Evolutionary conservation across 2,888 invertebrate species (phyloP), one percentile per base, ranked within the genome.

Genomic region (Cosmia trapezina): DNA sequence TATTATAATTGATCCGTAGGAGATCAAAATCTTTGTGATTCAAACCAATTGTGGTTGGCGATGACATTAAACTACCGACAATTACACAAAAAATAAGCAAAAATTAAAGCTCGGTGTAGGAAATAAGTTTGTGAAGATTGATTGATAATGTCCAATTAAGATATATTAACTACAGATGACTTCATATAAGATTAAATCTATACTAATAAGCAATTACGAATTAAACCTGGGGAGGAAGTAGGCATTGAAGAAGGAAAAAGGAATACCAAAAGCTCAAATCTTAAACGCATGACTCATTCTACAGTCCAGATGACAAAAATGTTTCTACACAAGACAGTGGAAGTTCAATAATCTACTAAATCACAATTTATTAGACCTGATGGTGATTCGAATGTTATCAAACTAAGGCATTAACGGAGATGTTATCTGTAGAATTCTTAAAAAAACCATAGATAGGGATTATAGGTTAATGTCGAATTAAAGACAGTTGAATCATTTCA

Each of bases 261-360:
- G 14, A 54, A 49, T 28, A 53, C 6, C 4, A 54, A 49, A 57
- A 59, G 14, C 9, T 53, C 0, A 43, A 47, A 53, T 45, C 17
- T 12, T 17, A 54, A 56, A 51, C 8, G 22, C 53, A 22, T 70
- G 75, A 81, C 56, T 81, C 74, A 75, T 49, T 11, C 19, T 12
- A 11, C 11, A n/a, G n/a, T n/a, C n/a, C n/a, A 51, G 22, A 51
- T 43, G 33, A 49, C 17, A 47, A 71, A 76, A 57, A 76, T 51
- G 1, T 61, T 65, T 43, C 56, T 47, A 67, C 59, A 49, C 57
- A 17, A 45, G 45, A 54, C 73, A 57, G 49, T 28, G 59, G 43
- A 70, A 73, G 79, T 79, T 81, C 74, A 76, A 81, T 80, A 81
- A 83, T 81, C 76, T 60, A 59, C 62, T 76, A 73, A 81, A 83